A percentile compares a stretch with the other conserved stretches of the same genome.
phyloP scores from a whole-genome alignment of 2,113 vertebrate species.

The Crotalus helleri region DNA sequence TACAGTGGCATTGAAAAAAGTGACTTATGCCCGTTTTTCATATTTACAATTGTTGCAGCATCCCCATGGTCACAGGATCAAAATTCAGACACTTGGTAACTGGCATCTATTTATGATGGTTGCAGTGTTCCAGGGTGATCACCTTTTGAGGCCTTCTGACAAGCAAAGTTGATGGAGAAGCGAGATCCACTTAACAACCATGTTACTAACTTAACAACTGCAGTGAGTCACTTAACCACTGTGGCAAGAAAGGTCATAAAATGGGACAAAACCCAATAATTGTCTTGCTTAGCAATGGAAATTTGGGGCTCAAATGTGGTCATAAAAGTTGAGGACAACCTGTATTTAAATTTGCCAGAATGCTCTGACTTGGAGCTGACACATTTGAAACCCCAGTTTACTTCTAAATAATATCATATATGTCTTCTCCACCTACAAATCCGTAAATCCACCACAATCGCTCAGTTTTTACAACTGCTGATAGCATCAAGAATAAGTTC shows the following conservation, averaged over 20 bases:
- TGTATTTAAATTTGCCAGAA: not conserved
- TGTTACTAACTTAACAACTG: not conserved
- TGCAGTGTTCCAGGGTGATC: not conserved
- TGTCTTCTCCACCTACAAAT: not conserved
- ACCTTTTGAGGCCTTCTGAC: not conserved
- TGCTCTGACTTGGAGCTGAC: not conserved
- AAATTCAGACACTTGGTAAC: not conserved
- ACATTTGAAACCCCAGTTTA: constrained; percentile 26
- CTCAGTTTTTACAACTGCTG: not conserved
- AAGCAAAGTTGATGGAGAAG: not conserved
- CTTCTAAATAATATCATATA: constrained; percentile 18
- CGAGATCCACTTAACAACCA: not conserved
- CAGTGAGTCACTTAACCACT: not conserved
- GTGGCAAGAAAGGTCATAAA: not conserved
- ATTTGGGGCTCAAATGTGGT: not conserved
- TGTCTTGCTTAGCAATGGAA: not conserved
- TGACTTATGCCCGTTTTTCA: not conserved
- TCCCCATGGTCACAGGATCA: not conserved
- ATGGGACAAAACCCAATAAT: not conserved
- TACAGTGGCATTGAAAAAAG: not conserved
- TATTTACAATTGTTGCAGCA: not conserved
- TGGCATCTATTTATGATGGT: not conserved
- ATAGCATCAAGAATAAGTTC: not conserved
- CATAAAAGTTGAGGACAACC: not conserved
- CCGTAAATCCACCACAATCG: not conserved